Base-by-base conservation (phyloP, 2,888 invertebrate species). In the Epicampocera succincta region DNA sequence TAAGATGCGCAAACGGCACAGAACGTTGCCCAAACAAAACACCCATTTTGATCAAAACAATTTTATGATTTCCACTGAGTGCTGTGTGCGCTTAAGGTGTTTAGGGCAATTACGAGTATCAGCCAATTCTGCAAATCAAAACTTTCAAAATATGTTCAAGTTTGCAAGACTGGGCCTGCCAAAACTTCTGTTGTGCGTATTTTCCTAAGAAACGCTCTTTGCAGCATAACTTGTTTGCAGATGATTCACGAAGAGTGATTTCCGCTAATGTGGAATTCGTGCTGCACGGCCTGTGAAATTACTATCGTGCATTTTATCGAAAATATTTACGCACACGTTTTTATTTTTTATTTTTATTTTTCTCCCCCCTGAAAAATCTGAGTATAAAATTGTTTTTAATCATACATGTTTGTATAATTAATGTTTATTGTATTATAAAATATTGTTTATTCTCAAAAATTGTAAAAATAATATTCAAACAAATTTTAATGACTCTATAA, bases 391-490 rank as follows among this genome's bases (percentile, higher is more conserved):
- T 33, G 38, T 38, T 66, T 52, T 66, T 54, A 66, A 61, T 66
- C 52, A 44, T 21, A 40, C 56, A 63, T 13, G 33, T 54, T 40
- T 40, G 17, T 38, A 42, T 44, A 72, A 72, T 60, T 66, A 78
- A 68, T 54, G n/a, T 71, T 56, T 66, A 71, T 69, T 80, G 25
- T 48, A 42, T 44, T 65, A 60, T 63, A 74, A 77, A 74, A 46
- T 82, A 82, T 78, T 82, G 82, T 82, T 78, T 82, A 78, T 78
- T 60, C 52, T 58, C 46, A 73, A 68, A n/a, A 75, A 77, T 78
- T 60, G 65, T 78, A 74, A 82, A 82, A 77, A 73, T 58, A 65
- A 74, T 82, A 78, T 69, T 77, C 50, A 33, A 48, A 71, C 74
- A 19, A 74, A 71, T 65, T 74, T 82, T 82, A 71, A 78, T 65